phyloP scores from a whole-genome alignment of 2,113 vertebrate genomes.

The Parotia lawesii region DNA sequence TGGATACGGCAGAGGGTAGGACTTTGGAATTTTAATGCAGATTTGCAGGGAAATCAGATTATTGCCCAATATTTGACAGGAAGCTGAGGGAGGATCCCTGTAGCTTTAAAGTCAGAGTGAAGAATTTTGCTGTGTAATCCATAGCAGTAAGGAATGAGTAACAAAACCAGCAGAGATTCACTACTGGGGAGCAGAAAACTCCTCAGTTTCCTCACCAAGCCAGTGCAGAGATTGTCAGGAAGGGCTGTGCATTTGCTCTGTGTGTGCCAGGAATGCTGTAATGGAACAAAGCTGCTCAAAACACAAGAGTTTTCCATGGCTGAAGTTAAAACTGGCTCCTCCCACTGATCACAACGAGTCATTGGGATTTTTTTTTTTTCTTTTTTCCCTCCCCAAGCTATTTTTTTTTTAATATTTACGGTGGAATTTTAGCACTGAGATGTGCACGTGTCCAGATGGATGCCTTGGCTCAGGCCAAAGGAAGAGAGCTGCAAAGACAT shows the following conservation, averaged over 20 bases:
- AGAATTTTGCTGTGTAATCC: neutral
- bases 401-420: neutral
- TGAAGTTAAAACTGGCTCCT: neutral
- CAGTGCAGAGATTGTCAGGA: neutral
- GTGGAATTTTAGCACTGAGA: neutral
- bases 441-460: neutral
- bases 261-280: neutral
- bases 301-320: neutral
- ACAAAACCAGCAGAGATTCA: neutral
- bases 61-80: neutral
- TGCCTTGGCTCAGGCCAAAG: neutral
- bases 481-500: neutral
- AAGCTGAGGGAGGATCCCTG: neutral
- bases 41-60: slow-evolving; percentile 21
- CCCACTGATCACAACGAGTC: neutral
- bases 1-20: neutral
- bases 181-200: neutral
- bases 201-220: neutral
- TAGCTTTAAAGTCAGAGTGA: neutral
- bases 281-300: neutral
- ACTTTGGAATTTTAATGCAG: slow-evolving; percentile 9
- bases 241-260: neutral
- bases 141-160: neutral
- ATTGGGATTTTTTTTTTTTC: no score
- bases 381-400: neutral